phyloP scores from a whole-genome alignment of 2,888 invertebrate genomes.

The Conchocele bisecta region DNA sequence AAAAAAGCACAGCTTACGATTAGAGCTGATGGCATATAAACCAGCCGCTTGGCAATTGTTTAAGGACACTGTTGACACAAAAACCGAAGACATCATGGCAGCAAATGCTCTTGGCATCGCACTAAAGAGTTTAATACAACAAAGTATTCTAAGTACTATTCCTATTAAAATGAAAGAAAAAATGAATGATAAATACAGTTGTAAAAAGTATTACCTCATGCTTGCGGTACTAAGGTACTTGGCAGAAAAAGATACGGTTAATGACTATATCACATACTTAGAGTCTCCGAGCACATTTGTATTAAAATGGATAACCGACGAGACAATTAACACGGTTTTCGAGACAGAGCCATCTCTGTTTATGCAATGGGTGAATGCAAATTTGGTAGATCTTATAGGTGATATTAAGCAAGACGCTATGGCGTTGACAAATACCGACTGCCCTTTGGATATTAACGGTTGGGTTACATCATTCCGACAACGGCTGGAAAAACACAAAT shows the following conservation, averaged over 20 bases:
- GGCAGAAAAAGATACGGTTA: neutral
- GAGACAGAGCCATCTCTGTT: neutral
- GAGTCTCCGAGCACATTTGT: neutral
- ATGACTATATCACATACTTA: neutral
- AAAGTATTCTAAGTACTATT: neutral
- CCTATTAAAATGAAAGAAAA: neutral
- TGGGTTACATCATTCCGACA: neutral
- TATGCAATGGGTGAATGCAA: no score
- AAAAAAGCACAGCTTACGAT: neutral
- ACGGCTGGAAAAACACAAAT: neutral
- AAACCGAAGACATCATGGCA: constrained; percentile 7
- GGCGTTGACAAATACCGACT: neutral
- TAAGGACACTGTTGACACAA: neutral
- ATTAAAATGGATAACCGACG: neutral
- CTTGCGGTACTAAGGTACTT: neutral
- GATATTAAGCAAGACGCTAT: neutral
- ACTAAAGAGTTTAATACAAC: neutral
- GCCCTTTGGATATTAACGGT: neutral
- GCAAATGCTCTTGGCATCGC: neutral
- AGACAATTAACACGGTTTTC: neutral
- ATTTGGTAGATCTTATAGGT: neutral
- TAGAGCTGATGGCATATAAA: neutral
- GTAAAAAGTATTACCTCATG: neutral
- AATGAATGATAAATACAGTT: neutral
- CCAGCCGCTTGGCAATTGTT: neutral